Percentiles rank a stretch among this genome's conserved stretches.
Conservation (phyloP, 2,113 vertebrate genomes). For the Neodontobutis hainanensis region DNA sequence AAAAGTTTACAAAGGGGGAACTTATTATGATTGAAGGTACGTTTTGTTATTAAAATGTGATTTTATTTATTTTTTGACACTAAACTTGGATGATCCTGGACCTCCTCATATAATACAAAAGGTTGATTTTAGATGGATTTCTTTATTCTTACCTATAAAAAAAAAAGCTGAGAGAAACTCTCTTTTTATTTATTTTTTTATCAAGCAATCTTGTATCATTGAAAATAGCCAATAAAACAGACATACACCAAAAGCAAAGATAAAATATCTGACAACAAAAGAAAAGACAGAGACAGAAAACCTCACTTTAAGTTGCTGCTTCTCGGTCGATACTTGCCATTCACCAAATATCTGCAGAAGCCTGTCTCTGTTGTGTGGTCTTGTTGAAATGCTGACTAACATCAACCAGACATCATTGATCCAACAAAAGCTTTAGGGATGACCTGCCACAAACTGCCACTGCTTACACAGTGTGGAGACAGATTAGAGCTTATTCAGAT, state of each 20-base stretch:
- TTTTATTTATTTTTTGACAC: no score
- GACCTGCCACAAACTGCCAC: neutral
- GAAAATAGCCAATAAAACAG: neutral
- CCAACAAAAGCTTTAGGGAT: conserved; percentile 1
- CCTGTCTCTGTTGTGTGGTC: neutral
- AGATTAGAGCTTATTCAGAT: neutral
- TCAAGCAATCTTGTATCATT: neutral
- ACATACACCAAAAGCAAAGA: neutral
- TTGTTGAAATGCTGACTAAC: neutral
- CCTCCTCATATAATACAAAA: no score
- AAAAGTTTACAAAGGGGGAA: no score
- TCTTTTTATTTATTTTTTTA: no score
- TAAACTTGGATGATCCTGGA: no score
- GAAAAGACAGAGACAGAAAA: neutral
- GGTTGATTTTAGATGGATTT: no score
- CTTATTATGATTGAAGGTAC: no score
- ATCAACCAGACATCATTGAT: conserved; percentile 7
- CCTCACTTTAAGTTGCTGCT: conserved; percentile 3
- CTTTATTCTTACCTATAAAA: no score
- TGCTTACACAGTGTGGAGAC: neutral
- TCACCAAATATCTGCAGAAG: neutral
- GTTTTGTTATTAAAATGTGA: no score
- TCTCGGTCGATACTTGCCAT: conserved; percentile 3
- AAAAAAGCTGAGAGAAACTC: no score
- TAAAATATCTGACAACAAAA: neutral